These are phyloP conservation scores for Lacanobia oleracea DNA, from an alignment of 2,888 invertebrate genomes.

Conservation along the genomic window DNA sequence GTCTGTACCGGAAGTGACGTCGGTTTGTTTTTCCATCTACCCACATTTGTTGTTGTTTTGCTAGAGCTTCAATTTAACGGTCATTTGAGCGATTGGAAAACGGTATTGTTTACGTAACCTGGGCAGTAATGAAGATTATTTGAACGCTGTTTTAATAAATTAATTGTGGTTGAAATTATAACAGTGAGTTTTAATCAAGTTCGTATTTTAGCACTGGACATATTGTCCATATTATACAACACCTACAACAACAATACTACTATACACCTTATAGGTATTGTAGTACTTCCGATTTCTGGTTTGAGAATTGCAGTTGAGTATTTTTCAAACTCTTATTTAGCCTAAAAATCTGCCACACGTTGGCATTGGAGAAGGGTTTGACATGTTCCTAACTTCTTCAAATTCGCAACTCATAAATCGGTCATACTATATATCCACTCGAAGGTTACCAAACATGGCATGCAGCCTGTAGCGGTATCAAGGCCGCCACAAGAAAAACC, in stretches of 20 bases:
- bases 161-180: background rate
- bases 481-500: no score
- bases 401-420: background rate
- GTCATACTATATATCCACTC: background rate
- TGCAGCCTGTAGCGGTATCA: no score
- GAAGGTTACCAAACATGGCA: no score
- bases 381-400: no score
- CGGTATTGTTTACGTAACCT: background rate
- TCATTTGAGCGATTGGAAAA: constrained; percentile 3
- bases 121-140: background rate
- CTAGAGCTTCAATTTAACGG: background rate
- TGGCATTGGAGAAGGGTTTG: background rate
- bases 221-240: no score
- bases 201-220: background rate
- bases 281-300: background rate
- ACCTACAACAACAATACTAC: no score
- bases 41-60: constrained; percentile 13
- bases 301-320: background rate
- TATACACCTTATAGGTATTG: no score
- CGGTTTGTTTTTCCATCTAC: constrained; percentile 17
- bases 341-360: background rate
- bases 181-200: no score
- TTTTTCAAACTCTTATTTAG: background rate
- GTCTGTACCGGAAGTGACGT: constrained; percentile 12
- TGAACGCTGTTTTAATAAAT: constrained; percentile 2